Conservation (phyloP, 1,140 invertebrate species). For the Holcopasites calliopsidis region DNA sequence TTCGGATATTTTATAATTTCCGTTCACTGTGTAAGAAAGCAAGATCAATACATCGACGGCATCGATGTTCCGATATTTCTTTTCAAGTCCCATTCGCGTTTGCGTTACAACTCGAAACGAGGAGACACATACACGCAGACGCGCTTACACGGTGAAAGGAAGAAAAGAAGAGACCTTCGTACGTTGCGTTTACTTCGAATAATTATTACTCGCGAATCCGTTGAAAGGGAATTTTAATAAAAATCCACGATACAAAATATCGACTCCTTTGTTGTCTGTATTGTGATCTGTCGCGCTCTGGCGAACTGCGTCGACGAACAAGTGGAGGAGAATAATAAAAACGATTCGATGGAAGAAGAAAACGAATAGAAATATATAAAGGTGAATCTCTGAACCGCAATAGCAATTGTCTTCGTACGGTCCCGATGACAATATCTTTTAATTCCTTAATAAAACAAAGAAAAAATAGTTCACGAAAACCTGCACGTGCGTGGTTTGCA, state of each 20-base stretch:
- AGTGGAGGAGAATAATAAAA: neutral
- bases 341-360: neutral
- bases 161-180: neutral
- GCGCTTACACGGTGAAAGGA: neutral
- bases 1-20: neutral
- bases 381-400: neutral
- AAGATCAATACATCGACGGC: neutral
- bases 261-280: slow-evolving; percentile 8
- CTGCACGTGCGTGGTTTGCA: slow-evolving; percentile 11
- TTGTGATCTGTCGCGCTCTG: neutral
- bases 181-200: neutral
- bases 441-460: neutral
- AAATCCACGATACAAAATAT: slow-evolving; percentile 43
- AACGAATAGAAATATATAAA: slow-evolving; percentile 1
- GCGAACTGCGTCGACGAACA: neutral
- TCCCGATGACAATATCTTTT: slow-evolving; percentile 25
- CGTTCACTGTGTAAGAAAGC: neutral
- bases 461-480: neutral
- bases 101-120: neutral
- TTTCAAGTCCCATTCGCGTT: neutral
- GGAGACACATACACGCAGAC: neutral
- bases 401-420: slow-evolving; percentile 23
- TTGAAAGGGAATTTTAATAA: slow-evolving; percentile 49
- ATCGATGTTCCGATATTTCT: neutral
- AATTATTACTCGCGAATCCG: slow-evolving; percentile 36